These are phyloP conservation scores for Encarsia formosa DNA, from an alignment of 2,888 invertebrate species.

Conservation along the genomic window DNA sequence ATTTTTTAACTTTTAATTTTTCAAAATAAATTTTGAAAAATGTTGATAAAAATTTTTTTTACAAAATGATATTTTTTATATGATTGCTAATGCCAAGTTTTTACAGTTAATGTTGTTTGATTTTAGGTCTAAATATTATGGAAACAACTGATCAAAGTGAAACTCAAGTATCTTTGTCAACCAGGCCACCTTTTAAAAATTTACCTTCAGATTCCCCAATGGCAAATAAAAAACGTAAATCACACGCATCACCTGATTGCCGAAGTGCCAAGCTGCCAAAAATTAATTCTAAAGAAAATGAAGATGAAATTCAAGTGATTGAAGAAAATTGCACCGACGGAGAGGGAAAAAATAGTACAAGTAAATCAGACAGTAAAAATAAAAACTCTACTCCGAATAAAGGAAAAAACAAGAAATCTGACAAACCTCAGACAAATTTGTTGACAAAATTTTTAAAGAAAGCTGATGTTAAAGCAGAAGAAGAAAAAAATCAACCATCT, in stretches of 20 bases:
- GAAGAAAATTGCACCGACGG: conserved; percentile 6
- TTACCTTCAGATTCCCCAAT: conserved; percentile 33
- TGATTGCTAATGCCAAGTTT: too few relatives aligned
- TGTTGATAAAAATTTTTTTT: too few relatives aligned
- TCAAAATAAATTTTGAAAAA: too few relatives aligned
- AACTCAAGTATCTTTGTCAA: conserved; percentile 38
- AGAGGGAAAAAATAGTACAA: conserved; percentile 7
- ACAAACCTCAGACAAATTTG: conserved; percentile 24
- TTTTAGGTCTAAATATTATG: too few relatives aligned
- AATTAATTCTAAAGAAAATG: conserved; percentile 36
- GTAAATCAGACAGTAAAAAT: conserved; percentile 12
- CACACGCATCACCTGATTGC: conserved; percentile 32
- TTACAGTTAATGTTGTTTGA: too few relatives aligned
- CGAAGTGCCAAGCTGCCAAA: conserved; percentile 40
- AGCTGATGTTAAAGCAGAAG: conserved; percentile 31
- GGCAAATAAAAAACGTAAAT: conserved; percentile 43
- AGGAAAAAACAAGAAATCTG: conserved; percentile 24
- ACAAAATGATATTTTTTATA: too few relatives aligned
- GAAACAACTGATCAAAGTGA: too few relatives aligned
- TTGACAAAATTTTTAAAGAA: conserved; percentile 36
- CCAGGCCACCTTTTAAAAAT: conserved; percentile 43
- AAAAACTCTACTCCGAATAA: conserved; percentile 23
- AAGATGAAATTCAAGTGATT: neutral
- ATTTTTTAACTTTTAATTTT: too few relatives aligned
- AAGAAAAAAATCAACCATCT: conserved; percentile 7